phyloP scores from a whole-genome alignment of 1,140 invertebrate genomes.

The Drusus annulatus region DNA sequence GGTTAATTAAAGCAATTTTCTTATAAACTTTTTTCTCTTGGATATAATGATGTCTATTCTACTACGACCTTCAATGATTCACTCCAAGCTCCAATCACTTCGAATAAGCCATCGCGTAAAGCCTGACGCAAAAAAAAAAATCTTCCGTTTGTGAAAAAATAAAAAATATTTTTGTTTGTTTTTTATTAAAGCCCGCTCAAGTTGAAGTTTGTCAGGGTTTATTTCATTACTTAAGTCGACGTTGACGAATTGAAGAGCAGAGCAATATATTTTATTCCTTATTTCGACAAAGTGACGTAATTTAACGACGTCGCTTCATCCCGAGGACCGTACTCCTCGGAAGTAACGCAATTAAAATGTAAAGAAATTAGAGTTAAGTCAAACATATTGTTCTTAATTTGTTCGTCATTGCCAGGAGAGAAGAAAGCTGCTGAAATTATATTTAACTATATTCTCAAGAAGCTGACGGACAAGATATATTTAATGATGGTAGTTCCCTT shows the following conservation, averaged over 20 bases:
- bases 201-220: no score
- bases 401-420: background rate
- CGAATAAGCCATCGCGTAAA: no score
- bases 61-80: no score
- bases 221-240: background rate
- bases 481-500: background rate
- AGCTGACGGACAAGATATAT: background rate
- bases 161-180: no score
- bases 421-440: background rate
- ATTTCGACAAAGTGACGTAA: conserved; percentile 1
- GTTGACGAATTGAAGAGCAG: background rate
- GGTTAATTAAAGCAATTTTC: no score
- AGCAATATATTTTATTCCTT: conserved; percentile 13
- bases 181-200: no score
- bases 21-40: no score
- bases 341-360: conserved; percentile 34
- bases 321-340: background rate
- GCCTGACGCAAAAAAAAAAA: no score
- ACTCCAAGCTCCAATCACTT: no score
- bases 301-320: conserved; percentile 14
- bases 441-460: background rate
- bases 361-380: conserved; percentile 20
- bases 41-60: no score
- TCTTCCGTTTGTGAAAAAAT: no score
- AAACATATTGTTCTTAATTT: conserved; percentile 19